phyloP scores from a whole-genome alignment of 2,113 vertebrate genomes.

The Triplophysa tibetana region DNA sequence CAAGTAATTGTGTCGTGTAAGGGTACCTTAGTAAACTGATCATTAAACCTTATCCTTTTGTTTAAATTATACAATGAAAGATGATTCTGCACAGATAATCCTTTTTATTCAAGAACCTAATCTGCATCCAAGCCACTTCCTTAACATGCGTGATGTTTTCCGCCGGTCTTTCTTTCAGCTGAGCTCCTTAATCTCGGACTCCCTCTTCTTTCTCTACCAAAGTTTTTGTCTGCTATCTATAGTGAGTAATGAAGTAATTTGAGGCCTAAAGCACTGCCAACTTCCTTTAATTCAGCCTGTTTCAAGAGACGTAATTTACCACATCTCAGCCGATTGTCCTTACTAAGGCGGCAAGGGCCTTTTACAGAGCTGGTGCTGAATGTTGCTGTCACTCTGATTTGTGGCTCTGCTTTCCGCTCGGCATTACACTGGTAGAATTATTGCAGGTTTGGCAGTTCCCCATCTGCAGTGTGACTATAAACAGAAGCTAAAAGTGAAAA shows the following conservation, averaged over 20 bases:
- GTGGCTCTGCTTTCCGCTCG: slow-evolving; percentile 26
- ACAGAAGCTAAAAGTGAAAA: slow-evolving; percentile 36
- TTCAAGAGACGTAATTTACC: slow-evolving; percentile 42
- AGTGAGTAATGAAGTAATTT: slow-evolving; percentile 48
- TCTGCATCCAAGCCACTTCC: slow-evolving; percentile 22
- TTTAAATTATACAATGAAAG: slow-evolving; percentile 15
- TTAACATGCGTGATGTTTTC: slow-evolving; percentile 18
- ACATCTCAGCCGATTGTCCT: slow-evolving; percentile 48
- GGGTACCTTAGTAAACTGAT: too few relatives aligned
- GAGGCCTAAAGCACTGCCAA: slow-evolving; percentile 38
- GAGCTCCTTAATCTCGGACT: slow-evolving; percentile 22
- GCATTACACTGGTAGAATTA: slow-evolving; percentile 51
- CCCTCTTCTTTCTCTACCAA: slow-evolving; percentile 24
- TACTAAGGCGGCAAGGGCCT: slow-evolving; percentile 37
- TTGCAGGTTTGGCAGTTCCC: slow-evolving; percentile 44
- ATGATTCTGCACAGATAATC: slow-evolving; percentile 8
- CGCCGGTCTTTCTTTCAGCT: not conserved
- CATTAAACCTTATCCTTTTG: not conserved
- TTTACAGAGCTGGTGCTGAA: slow-evolving; percentile 46
- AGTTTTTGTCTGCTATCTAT: slow-evolving; percentile 36
- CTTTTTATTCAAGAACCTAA: not conserved
- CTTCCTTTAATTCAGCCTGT: slow-evolving; percentile 43
- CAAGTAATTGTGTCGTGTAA: too few relatives aligned
- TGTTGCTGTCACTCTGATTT: slow-evolving; percentile 52
- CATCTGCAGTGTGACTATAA: slow-evolving; percentile 46